These are phyloP conservation scores for Sinopyrophorus schimmeli DNA, from an alignment of 2,888 invertebrate species.

Conservation along the genomic window DNA sequence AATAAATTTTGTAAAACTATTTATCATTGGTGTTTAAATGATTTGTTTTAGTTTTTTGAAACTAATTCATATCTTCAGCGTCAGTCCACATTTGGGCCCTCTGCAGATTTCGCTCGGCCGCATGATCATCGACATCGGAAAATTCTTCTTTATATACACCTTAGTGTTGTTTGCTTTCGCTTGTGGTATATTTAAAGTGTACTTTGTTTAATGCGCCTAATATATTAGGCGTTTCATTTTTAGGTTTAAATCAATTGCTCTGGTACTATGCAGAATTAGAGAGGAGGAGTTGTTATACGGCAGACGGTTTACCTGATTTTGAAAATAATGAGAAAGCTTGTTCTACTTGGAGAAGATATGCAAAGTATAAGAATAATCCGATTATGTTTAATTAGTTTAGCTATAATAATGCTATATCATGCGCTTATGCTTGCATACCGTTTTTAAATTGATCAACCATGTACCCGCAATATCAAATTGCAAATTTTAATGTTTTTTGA, in stretches of 20 bases:
- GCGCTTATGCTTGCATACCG: too few relatives aligned
- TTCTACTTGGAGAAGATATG: constrained; percentile 84
- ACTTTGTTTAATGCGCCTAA: neutral
- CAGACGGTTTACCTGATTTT: constrained; percentile 77
- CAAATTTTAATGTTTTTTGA: too few relatives aligned
- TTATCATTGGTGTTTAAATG: neutral
- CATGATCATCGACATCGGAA: constrained; percentile 93
- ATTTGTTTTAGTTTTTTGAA: constrained; percentile 76
- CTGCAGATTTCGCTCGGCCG: constrained; percentile 90
- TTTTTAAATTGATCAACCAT: too few relatives aligned
- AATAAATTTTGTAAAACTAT: constrained; percentile 18
- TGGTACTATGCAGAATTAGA: constrained; percentile 94
- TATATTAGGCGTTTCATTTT: too few relatives aligned
- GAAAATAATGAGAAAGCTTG: constrained; percentile 83
- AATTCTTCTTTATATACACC: constrained; percentile 94
- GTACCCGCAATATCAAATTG: too few relatives aligned
- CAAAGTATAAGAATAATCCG: constrained; percentile 75
- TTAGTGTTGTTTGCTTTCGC: constrained; percentile 93
- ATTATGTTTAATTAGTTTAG: too few relatives aligned
- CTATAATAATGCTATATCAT: too few relatives aligned
- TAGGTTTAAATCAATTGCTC: constrained; percentile 84
- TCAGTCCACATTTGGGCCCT: constrained; percentile 95
- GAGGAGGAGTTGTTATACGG: constrained; percentile 79
- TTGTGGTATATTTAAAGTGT: constrained; percentile 67
- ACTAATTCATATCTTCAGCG: constrained; percentile 94